A percentile compares a stretch with the other conserved stretches of the same genome.
Evolutionary conservation across 1,140 invertebrate species (phyloP).

Genomic region (Littorina saxatilis): DNA sequence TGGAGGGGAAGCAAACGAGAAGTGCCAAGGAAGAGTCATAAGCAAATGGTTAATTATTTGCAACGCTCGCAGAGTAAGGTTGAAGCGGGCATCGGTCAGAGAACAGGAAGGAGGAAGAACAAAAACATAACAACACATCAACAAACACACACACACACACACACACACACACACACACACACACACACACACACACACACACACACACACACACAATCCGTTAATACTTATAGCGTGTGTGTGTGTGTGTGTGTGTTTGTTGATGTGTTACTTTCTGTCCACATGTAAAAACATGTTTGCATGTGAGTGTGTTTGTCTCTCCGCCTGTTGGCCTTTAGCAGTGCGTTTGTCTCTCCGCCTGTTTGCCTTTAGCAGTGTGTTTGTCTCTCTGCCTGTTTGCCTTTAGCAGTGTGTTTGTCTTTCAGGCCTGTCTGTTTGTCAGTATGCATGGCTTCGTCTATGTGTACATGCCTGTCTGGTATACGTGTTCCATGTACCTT

Average conservation of each 20-base stretch:
- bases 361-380: not conserved
- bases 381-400: not conserved
- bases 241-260: not conserved
- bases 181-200: not conserved
- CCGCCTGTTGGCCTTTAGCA: not conserved
- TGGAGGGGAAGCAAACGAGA: too few species aligned
- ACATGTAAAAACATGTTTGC: not conserved
- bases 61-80: too few species aligned
- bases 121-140: not conserved
- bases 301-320: conserved; percentile 1
- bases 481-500: too few species aligned
- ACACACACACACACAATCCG: too few species aligned
- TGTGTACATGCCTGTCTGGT: not conserved
- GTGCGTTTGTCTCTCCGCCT: not conserved
- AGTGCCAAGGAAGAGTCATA: too few species aligned
- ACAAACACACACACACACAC: conserved; percentile 18
- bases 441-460: not conserved
- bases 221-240: not conserved
- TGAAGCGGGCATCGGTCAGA: too few species aligned
- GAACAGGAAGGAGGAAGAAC: too few species aligned
- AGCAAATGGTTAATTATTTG: too few species aligned
- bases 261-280: not conserved
- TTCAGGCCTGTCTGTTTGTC: not conserved
- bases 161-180: not conserved
- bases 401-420: not conserved